Conservation (phyloP, 2,113 vertebrate species). For the Percopsis transmontana region DNA sequence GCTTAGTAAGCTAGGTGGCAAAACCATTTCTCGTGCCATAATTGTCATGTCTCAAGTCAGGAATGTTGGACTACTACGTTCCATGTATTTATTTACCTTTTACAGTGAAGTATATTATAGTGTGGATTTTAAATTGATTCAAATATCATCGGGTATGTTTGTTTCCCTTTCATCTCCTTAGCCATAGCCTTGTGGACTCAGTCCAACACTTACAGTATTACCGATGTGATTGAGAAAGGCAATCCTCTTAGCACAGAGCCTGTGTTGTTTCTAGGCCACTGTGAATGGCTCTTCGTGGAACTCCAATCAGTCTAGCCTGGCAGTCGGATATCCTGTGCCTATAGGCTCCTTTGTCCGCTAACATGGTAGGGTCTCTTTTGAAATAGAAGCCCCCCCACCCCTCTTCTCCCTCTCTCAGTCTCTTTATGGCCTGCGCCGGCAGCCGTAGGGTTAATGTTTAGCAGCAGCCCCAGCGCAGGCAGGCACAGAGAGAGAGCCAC, state of each 20-base stretch:
- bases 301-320: slow-evolving; percentile 43
- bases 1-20: background rate
- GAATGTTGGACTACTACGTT: too few species aligned
- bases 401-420: background rate
- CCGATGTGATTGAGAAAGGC: slow-evolving; percentile 51
- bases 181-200: slow-evolving; percentile 3
- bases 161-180: background rate
- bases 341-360: slow-evolving; percentile 68
- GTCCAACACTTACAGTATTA: slow-evolving; percentile 46
- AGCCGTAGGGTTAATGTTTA: slow-evolving; percentile 79
- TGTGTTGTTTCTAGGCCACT: slow-evolving; percentile 50
- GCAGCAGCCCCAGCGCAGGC: slow-evolving; percentile 59
- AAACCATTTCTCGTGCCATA: too few species aligned
- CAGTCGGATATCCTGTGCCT: slow-evolving; percentile 67
- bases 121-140: background rate
- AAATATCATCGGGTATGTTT: background rate
- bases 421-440: slow-evolving; percentile 62
- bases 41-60: background rate
- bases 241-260: slow-evolving; percentile 74
- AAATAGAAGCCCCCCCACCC: slow-evolving; percentile 59
- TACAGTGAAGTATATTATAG: too few species aligned
- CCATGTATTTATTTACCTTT: too few species aligned
- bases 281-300: slow-evolving; percentile 41
- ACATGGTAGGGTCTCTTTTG: slow-evolving; percentile 44
- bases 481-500: slow-evolving; percentile 44